phyloP scores from a whole-genome alignment of 2,888 invertebrate species.

The Mythimna impura region DNA sequence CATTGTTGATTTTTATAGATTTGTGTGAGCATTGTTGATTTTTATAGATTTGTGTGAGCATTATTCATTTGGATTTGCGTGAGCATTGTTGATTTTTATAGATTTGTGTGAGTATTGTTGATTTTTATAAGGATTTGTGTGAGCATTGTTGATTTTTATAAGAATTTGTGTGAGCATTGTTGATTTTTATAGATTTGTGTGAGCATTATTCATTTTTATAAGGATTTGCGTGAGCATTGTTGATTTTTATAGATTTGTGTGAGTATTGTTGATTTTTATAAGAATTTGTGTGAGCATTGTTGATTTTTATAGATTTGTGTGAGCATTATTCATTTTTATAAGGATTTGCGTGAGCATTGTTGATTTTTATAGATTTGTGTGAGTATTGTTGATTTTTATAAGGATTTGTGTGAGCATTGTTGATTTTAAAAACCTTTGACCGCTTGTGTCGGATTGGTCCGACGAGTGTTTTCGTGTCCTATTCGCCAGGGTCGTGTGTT shows the following conservation, averaged over 20 bases:
- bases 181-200: conserved; percentile 13
- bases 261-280: too few species aligned
- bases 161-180: not conserved
- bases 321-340: too few species aligned
- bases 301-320: conserved; percentile 13
- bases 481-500: too few species aligned
- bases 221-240: not conserved
- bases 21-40: too few species aligned
- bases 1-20: conserved; percentile 4
- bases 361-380: conserved; percentile 13
- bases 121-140: conserved; percentile 16
- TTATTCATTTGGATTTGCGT: not conserved
- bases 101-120: not conserved
- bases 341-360: not conserved
- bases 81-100: too few species aligned
- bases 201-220: too few species aligned
- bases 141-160: too few species aligned
- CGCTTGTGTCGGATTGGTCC: too few species aligned
- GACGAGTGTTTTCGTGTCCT: too few species aligned
- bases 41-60: too few species aligned
- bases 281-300: not conserved
- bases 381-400: too few species aligned
- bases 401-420: not conserved
- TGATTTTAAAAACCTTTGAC: too few species aligned
- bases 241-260: conserved; percentile 13